These are phyloP conservation scores for Leptoteleia sp. DNA, from an alignment of 1,140 invertebrate species.

Conservation along the genomic window DNA sequence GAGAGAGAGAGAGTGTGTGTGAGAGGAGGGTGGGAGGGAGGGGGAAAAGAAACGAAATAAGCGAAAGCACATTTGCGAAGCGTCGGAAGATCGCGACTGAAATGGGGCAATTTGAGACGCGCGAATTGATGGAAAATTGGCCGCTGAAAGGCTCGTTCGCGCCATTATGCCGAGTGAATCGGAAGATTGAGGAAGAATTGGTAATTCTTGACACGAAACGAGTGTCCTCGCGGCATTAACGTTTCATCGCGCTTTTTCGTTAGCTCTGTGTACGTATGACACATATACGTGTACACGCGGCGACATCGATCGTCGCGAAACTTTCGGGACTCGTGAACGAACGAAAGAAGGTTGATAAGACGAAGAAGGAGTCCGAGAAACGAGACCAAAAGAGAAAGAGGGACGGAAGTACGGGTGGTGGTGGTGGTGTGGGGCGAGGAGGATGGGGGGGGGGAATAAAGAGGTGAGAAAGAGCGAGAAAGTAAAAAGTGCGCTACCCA, in stretches of 20 bases:
- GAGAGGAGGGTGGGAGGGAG: no score
- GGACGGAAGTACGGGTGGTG: no score
- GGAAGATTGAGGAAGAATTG: constrained; percentile 42
- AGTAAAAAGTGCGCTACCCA: constrained; percentile 34
- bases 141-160: constrained; percentile 58
- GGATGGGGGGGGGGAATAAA: constrained; percentile 34
- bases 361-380: constrained; percentile 47
- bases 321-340: constrained; percentile 40
- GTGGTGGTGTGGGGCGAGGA: no score
- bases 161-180: constrained; percentile 57
- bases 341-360: constrained; percentile 34
- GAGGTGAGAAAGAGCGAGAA: constrained; percentile 45
- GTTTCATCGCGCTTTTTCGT: constrained; percentile 31
- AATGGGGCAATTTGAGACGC: constrained; percentile 38
- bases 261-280: constrained; percentile 33
- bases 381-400: no score
- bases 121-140: constrained; percentile 57
- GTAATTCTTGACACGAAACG: constrained; percentile 54
- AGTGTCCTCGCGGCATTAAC: constrained; percentile 39
- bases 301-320: constrained; percentile 60
- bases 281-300: constrained; percentile 31
- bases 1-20: no score
- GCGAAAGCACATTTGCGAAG: constrained; percentile 11
- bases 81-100: constrained; percentile 1
- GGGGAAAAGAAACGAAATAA: no score